Percentiles rank a stretch among this genome's conserved stretches.
phyloP scores from a whole-genome alignment of 2,888 invertebrate genomes.

The Chromoteleia sp. region DNA sequence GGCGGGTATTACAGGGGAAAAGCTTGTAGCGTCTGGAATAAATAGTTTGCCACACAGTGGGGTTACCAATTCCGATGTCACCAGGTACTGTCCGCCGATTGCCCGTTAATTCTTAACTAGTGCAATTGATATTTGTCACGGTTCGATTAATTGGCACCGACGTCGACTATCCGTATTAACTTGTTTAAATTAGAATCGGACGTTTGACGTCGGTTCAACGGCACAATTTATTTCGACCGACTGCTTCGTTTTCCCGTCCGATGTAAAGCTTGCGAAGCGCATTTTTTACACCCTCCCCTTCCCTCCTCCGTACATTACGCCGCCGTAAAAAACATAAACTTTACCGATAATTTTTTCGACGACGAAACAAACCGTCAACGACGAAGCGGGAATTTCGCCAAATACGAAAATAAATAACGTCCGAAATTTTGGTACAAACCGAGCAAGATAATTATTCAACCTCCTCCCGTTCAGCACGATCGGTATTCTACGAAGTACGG shows the following conservation, averaged over 20 bases:
- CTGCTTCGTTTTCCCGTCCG: not conserved
- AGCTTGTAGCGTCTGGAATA: too few relatives aligned
- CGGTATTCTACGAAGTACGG: too few relatives aligned
- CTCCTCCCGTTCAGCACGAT: not conserved
- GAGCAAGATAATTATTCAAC: not conserved
- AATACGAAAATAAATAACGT: too few relatives aligned
- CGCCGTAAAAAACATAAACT: not conserved
- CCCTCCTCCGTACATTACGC: not conserved
- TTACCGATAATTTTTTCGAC: not conserved
- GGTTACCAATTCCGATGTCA: too few relatives aligned
- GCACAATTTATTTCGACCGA: slow-evolving; percentile 22
- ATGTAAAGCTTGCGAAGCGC: not conserved
- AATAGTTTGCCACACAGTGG: too few relatives aligned
- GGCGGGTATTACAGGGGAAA: too few relatives aligned
- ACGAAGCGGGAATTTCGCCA: too few relatives aligned
- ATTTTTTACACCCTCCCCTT: too few relatives aligned
- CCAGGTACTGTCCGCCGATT: too few relatives aligned
- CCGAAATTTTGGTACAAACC: not conserved
- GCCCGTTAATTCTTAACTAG: not conserved
- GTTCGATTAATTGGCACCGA: not conserved
- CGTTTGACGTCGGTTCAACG: slow-evolving; percentile 29
- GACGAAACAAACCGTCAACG: too few relatives aligned
- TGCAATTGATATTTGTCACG: slow-evolving; percentile 14
- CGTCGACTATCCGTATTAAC: slow-evolving; percentile 13
- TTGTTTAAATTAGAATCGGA: slow-evolving; percentile 15